These are phyloP conservation scores for Asteroscopus sphinx DNA, from an alignment of 2,888 invertebrate species.

Conservation along the genomic window DNA sequence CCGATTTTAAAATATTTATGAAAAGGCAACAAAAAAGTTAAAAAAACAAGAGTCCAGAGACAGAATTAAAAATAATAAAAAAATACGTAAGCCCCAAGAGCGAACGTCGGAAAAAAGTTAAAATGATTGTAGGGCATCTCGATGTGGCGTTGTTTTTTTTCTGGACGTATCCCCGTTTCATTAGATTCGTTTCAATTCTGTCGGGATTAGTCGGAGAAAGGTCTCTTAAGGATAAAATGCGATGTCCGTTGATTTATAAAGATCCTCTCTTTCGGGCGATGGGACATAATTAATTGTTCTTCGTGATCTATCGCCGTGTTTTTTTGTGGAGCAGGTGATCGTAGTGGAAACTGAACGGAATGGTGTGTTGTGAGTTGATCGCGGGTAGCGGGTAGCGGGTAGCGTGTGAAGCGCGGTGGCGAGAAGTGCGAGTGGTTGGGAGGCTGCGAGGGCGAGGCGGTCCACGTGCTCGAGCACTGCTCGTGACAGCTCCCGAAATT, in stretches of 20 bases:
- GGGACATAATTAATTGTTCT: constrained; percentile 82
- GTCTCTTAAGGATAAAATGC: constrained; percentile 84
- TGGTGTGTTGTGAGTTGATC: constrained; percentile 32
- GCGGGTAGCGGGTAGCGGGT: constrained; percentile 21
- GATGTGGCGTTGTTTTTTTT: constrained; percentile 77
- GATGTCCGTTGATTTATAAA: constrained; percentile 86
- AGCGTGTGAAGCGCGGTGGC: constrained; percentile 43
- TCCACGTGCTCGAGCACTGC: constrained; percentile 81
- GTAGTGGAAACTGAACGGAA: constrained; percentile 50
- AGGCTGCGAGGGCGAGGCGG: constrained; percentile 49
- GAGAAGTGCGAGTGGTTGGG: constrained; percentile 36
- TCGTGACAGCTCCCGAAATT: constrained; percentile 88
- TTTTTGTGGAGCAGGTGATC: constrained; percentile 68
- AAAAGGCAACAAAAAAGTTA: constrained; percentile 82
- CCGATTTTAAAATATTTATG: constrained; percentile 90
- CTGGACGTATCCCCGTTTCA: constrained; percentile 82
- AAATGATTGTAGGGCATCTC: constrained; percentile 87
- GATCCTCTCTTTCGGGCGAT: constrained; percentile 78
- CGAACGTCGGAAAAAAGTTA: constrained; percentile 86
- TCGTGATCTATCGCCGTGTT: constrained; percentile 73
- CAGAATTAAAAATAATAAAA: constrained; percentile 86
- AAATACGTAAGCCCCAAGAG: constrained; percentile 76
- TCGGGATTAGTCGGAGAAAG: constrained; percentile 86
- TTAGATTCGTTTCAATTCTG: constrained; percentile 88
- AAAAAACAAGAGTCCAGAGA: constrained; percentile 79